Evolutionary conservation across 2,888 invertebrate genomes (phyloP).

Genomic region (Escarpia spicata): DNA sequence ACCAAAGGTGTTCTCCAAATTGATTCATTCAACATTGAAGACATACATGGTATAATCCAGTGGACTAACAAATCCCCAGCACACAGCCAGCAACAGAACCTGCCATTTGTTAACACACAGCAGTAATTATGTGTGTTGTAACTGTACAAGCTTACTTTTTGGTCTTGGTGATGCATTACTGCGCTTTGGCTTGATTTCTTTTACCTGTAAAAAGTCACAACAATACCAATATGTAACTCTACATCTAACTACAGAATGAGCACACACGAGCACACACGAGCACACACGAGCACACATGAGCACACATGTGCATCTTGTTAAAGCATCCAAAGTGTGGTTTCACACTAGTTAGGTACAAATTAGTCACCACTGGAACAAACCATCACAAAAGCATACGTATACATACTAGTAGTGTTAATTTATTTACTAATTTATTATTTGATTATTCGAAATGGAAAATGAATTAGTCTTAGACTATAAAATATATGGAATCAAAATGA

Average conservation of each 20-base stretch:
- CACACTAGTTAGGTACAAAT: not conserved
- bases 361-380: no score
- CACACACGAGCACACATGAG: not conserved
- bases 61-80: no score
- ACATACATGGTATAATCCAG: no score
- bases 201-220: not conserved
- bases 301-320: no score
- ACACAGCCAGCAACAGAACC: no score
- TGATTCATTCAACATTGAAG: no score
- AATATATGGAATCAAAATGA: not conserved
- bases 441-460: not conserved
- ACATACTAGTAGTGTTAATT: not conserved
- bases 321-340: no score
- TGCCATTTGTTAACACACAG: no score
- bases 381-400: not conserved
- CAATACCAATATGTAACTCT: not conserved
- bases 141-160: not conserved
- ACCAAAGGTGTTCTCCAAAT: no score
- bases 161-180: not conserved
- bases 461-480: not conserved
- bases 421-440: not conserved
- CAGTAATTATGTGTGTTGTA: no score
- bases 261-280: no score
- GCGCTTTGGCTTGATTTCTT: not conserved
- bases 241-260: not conserved